Percentiles rank a stretch among this genome's conserved stretches.
Conservation (phyloP, 2,888 invertebrate species). For the Dyspetes luteomarginatus region DNA sequence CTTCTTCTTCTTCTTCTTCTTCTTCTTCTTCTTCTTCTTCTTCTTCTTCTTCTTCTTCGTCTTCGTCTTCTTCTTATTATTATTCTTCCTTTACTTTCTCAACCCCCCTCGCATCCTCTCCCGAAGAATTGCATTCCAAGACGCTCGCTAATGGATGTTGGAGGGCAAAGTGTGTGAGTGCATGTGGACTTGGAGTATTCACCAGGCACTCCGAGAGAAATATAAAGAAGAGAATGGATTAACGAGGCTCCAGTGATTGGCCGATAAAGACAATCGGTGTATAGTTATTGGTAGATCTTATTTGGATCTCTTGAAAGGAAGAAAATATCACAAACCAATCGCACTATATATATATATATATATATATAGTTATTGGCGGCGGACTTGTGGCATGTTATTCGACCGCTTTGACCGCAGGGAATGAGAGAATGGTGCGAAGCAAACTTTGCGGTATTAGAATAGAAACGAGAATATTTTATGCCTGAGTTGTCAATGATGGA, state of each 20-base stretch:
- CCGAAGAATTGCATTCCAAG: slow-evolving; percentile 71
- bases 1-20: slow-evolving; percentile 60
- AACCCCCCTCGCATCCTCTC: slow-evolving; percentile 44
- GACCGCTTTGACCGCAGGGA: too few relatives aligned
- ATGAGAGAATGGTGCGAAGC: too few relatives aligned
- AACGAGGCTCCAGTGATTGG: slow-evolving; percentile 9
- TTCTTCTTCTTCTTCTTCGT: slow-evolving; percentile 20
- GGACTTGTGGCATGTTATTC: too few relatives aligned
- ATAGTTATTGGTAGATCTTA: slow-evolving; percentile 18
- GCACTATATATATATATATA: too few relatives aligned
- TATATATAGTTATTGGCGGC: too few relatives aligned
- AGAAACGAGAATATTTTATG: too few relatives aligned
- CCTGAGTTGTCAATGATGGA: too few relatives aligned
- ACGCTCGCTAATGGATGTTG: slow-evolving; percentile 74
- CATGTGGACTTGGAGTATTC: slow-evolving; percentile 44
- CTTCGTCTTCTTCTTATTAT: slow-evolving; percentile 30
- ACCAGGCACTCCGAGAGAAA: slow-evolving; percentile 42
- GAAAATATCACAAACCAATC: too few relatives aligned
- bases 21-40: slow-evolving; percentile 39
- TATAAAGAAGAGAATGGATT: slow-evolving; percentile 25
- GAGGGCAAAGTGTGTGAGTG: slow-evolving; percentile 68
- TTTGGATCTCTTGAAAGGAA: too few relatives aligned
- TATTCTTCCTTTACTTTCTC: too few relatives aligned
- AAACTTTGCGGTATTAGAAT: too few relatives aligned
- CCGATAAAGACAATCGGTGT: slow-evolving; percentile 4